Percentiles rank a stretch among this genome's conserved stretches.
These are phyloP conservation scores for Gopherus flavomarginatus DNA, from an alignment of 2,113 vertebrate genomes.

Conservation along the genomic window DNA sequence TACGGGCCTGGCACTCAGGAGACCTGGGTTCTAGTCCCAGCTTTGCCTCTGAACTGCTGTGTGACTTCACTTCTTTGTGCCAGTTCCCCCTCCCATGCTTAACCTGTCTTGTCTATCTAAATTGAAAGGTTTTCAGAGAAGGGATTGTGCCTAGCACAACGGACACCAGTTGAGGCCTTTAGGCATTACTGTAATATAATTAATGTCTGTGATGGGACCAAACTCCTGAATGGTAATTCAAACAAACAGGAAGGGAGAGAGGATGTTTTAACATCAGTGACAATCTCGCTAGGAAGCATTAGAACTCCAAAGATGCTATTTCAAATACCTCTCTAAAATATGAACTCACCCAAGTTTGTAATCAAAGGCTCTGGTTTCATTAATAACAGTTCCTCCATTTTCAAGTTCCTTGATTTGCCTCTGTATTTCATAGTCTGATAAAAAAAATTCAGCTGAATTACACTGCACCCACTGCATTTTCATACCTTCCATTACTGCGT, in stretches of 20 bases:
- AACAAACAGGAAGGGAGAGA: neutral
- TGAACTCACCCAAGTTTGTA: conserved; percentile 91
- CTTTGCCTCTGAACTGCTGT: no score
- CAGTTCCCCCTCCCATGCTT: neutral
- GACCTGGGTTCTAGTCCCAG: neutral
- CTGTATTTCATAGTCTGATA: conserved; percentile 95
- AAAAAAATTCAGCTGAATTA: conserved; percentile 50
- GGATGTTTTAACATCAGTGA: neutral
- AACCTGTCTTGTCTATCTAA: neutral
- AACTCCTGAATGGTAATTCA: neutral
- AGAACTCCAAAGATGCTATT: neutral
- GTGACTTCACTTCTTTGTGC: neutral
- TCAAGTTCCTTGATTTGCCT: conserved; percentile 90
- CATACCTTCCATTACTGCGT: conserved; percentile 27
- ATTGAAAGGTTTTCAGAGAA: neutral
- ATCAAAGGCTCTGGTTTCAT: conserved; percentile 96
- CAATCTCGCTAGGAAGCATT: neutral
- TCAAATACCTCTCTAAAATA: neutral
- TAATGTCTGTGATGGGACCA: neutral
- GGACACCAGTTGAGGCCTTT: neutral
- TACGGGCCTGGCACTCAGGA: neutral
- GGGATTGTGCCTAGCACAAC: neutral
- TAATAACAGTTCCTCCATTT: conserved; percentile 88
- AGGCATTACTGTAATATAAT: neutral
- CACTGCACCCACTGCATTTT: conserved; percentile 18